Percentiles rank a stretch among this genome's conserved stretches.
phyloP scores from a whole-genome alignment of 2,797 vertebrate species.

The Orestias chungarensis region DNA sequence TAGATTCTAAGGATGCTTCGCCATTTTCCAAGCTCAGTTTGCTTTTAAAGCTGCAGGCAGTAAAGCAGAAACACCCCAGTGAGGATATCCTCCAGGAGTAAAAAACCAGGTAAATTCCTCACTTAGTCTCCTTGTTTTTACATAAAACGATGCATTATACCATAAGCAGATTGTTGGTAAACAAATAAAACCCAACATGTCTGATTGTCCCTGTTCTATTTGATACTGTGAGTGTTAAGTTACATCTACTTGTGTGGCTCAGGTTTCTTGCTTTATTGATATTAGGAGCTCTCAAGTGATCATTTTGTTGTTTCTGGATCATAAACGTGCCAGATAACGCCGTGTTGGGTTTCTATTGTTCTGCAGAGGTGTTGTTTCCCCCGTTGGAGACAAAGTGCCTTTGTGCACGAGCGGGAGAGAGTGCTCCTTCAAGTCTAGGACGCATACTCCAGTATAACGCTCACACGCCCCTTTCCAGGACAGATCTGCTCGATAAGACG shows the following conservation, averaged over 20 bases:
- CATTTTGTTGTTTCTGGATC: conserved; percentile 22
- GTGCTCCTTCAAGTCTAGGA: conserved; percentile 48
- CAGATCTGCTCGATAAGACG: conserved; percentile 54
- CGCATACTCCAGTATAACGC: conserved; percentile 3
- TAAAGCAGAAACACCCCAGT: background rate
- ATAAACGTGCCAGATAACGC: conserved; percentile 32
- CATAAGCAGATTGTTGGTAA: background rate
- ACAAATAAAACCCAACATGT: background rate
- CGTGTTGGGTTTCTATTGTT: conserved; percentile 67
- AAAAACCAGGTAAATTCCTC: background rate
- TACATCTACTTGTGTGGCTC: conserved; percentile 13
- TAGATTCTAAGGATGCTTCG: background rate
- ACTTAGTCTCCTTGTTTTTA: background rate
- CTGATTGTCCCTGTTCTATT: background rate
- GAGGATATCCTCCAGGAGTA: no score
- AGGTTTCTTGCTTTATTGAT: conserved; percentile 10
- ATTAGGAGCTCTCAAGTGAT: background rate
- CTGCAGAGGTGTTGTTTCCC: conserved; percentile 52
- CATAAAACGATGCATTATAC: background rate
- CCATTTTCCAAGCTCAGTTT: background rate
- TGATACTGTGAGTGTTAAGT: background rate
- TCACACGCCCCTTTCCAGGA: conserved; percentile 58
- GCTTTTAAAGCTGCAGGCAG: background rate
- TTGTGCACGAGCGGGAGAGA: conserved; percentile 57
- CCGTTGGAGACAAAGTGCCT: conserved; percentile 63